These are phyloP conservation scores for Phyllotreta striolata DNA, from an alignment of 2,888 invertebrate species.

Conservation along the genomic window DNA sequence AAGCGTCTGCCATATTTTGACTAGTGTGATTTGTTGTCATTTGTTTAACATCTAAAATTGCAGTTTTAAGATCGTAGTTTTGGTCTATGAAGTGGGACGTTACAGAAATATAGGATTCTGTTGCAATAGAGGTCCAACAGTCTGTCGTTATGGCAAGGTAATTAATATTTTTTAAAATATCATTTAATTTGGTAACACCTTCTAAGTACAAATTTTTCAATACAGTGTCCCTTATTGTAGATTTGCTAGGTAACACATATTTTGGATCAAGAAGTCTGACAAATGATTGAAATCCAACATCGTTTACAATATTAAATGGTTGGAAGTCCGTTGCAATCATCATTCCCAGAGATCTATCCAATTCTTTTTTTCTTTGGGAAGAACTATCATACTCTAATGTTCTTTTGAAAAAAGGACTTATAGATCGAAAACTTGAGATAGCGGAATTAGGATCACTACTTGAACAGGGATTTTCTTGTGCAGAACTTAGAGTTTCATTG, in stretches of 20 bases:
- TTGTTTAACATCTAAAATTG: conserved; percentile 15
- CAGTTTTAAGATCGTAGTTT: conserved; percentile 10
- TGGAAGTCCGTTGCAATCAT: conserved; percentile 23
- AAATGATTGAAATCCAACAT: conserved; percentile 17
- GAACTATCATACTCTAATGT: conserved; percentile 20
- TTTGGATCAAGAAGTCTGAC: conserved; percentile 12
- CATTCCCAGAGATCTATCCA: conserved; percentile 9
- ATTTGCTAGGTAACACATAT: conserved; percentile 16
- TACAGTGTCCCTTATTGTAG: conserved; percentile 26
- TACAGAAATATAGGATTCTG: conserved; percentile 25
- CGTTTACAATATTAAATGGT: conserved; percentile 21
- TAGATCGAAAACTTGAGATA: conserved; percentile 15
- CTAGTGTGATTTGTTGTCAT: conserved; percentile 11
- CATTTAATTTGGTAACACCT: conserved; percentile 22
- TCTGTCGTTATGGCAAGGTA: conserved; percentile 33
- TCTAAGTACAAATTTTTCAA: conserved; percentile 22
- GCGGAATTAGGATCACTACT: not conserved
- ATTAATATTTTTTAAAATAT: conserved; percentile 21
- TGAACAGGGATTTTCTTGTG: conserved; percentile 18
- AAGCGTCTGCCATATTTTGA: conserved; percentile 17
- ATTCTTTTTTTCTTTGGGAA: conserved; percentile 32
- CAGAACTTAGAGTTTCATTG: conserved; percentile 2
- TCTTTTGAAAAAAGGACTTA: conserved; percentile 33
- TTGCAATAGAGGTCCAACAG: conserved; percentile 24
- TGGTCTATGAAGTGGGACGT: conserved; percentile 27